Conservation (phyloP, 1,140 invertebrate species). For the Drosophila sturtevanti region DNA sequence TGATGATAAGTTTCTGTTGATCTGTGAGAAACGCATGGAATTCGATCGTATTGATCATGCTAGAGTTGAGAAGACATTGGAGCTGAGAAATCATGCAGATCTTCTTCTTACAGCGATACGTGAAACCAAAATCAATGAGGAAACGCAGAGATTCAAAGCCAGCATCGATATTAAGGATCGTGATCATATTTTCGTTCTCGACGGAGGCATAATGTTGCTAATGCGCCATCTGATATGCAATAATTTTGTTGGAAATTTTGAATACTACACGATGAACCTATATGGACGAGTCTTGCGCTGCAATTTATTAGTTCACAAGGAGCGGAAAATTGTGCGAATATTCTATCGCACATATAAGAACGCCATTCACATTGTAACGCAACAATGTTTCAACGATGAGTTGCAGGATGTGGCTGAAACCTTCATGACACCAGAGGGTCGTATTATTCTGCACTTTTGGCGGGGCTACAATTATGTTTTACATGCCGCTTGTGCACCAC, state of each 20-base stretch:
- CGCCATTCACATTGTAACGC: constrained; percentile 55
- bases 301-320: constrained; percentile 59
- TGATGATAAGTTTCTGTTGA: constrained; percentile 69
- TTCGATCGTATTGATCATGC: constrained; percentile 72
- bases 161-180: constrained; percentile 71
- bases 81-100: constrained; percentile 65
- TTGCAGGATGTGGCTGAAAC: constrained; percentile 73
- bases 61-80: constrained; percentile 58
- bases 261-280: constrained; percentile 76
- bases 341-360: constrained; percentile 72
- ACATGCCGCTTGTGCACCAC: constrained; percentile 56
- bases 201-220: constrained; percentile 70
- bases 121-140: constrained; percentile 68
- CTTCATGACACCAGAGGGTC: constrained; percentile 58
- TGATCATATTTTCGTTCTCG: constrained; percentile 66
- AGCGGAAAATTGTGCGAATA: constrained; percentile 70
- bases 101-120: constrained; percentile 56
- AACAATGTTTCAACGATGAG: constrained; percentile 75
- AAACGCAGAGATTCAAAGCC: constrained; percentile 69
- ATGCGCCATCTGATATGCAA: constrained; percentile 70
- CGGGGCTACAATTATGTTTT: constrained; percentile 66
- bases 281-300: constrained; percentile 67
- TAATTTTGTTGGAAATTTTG: constrained; percentile 64
- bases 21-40: constrained; percentile 70
- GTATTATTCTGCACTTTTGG: constrained; percentile 71